These are phyloP conservation scores for Silurus glanis DNA, from an alignment of 2,113 vertebrate species.

Conservation along the genomic window DNA sequence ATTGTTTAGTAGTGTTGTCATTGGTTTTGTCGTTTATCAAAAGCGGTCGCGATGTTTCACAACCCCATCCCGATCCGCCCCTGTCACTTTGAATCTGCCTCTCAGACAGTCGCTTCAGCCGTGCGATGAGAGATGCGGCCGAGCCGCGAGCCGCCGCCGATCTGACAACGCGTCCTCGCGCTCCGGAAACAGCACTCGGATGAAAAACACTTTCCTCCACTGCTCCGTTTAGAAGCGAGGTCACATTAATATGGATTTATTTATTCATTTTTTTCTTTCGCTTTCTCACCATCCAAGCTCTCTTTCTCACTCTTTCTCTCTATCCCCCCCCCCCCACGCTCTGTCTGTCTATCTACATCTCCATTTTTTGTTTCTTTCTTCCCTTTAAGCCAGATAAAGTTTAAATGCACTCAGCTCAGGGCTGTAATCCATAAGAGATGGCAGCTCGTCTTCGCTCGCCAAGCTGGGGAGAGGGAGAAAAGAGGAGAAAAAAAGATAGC, in stretches of 20 bases:
- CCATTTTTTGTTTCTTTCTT: slow-evolving; percentile 28
- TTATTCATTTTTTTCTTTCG: slow-evolving; percentile 21
- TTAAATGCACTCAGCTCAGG: slow-evolving; percentile 47
- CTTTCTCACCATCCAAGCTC: slow-evolving; percentile 38
- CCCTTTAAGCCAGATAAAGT: slow-evolving; percentile 52
- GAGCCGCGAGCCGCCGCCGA: slow-evolving; percentile 90
- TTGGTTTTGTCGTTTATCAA: slow-evolving; percentile 17
- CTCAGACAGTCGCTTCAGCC: slow-evolving; percentile 10
- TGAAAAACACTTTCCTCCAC: not conserved
- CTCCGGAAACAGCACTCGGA: slow-evolving; percentile 41
- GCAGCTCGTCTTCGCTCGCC: slow-evolving; percentile 14
- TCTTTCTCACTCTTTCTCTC: not conserved
- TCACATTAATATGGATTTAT: slow-evolving; percentile 89
- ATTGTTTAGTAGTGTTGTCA: slow-evolving; percentile 8
- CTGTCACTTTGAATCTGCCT: slow-evolving; percentile 12
- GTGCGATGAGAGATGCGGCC: slow-evolving; percentile 91
- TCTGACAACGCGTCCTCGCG: slow-evolving; percentile 88
- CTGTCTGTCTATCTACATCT: slow-evolving; percentile 1
- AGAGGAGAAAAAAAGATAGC: not conserved
- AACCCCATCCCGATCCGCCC: not conserved
- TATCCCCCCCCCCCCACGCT: not conserved
- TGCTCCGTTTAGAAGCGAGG: slow-evolving; percentile 75
- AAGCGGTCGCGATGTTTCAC: not conserved
- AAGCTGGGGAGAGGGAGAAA: slow-evolving; percentile 21
- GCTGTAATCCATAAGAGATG: slow-evolving; percentile 55